Evolutionary conservation across 2,113 vertebrate genomes (phyloP), one percentile per base, ranked within the genome.

Genomic region (Asarcornis scutulata): DNA sequence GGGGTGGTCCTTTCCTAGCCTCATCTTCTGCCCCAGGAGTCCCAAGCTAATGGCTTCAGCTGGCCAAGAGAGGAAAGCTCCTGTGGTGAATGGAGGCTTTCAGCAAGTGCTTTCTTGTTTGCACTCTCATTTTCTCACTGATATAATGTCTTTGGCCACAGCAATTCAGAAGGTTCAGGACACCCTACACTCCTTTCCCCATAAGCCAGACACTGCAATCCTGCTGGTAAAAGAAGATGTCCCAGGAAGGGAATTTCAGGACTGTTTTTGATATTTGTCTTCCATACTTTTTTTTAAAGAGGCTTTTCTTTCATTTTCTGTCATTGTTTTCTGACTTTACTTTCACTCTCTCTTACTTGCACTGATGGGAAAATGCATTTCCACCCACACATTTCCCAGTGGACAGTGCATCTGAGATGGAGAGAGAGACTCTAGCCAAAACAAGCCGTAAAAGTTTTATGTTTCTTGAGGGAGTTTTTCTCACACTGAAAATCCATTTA

Each of bases 181-280:
- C n/a, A 78, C 7, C 40, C 18, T 40, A 32, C 38, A n/a, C 42
- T 86, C 25, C 52, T 56, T 58, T 55, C 20, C 52, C 52, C 60
- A 40, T 36, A 32, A 14, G 17, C n/a, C 68, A n/a, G 29, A 42
- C 0, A 2, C n/a, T 0, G 0, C 76, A 36, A 74, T 17, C 40
- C 59, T 2, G 0, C 18, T 71, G 36, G 29, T 1, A 0, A 2
- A 50, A 48, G 27, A 56, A 75, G 38, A 29, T 78, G 8, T 7
- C n/a, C 18, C 34, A 59, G 60, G 11, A 81, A 38, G 34, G 8
- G 36, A 10, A 2, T 4, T n/a, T 75, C 31, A 88, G 44, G 62
- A 44, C 31, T 9, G 4, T 60, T 76, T 88, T 77, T 84, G 27
- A 32, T 20, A 3, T 42, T 56, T 29, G 14, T 46, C 23, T 93